A percentile compares a stretch with the other conserved stretches of the same genome.
Evolutionary conservation across 2,113 vertebrate species (phyloP).

Genomic region (Cyanoramphus novaezelandiae): DNA sequence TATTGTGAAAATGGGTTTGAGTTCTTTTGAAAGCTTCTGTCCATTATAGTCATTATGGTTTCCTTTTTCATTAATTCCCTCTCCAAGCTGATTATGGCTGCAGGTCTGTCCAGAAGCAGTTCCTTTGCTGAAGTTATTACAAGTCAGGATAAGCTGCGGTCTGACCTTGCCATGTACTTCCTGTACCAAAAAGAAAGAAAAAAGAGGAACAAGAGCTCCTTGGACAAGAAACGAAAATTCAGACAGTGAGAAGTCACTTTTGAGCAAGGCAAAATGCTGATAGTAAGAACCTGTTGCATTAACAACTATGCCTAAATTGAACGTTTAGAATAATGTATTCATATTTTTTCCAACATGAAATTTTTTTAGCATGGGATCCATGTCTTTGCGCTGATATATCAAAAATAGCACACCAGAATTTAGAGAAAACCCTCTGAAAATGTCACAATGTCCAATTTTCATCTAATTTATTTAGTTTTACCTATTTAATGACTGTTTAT

Average conservation of each 20-base stretch:
- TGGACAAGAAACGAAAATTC: background rate
- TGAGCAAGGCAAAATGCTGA: background rate
- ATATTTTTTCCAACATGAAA: background rate
- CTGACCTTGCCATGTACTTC: background rate
- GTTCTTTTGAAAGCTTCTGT: background rate
- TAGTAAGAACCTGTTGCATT: background rate
- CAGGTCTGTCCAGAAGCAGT: background rate
- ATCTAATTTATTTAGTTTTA: background rate
- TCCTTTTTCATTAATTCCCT: background rate
- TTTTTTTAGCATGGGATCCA: background rate
- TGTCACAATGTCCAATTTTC: background rate
- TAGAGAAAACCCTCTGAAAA: background rate
- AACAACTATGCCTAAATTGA: background rate
- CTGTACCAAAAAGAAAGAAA: background rate
- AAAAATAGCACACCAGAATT: background rate
- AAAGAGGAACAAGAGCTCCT: background rate
- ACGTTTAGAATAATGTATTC: background rate
- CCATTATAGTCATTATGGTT: background rate
- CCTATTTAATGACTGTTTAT: background rate
- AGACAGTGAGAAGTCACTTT: background rate
- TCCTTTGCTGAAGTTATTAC: background rate
- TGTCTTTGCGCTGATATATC: background rate
- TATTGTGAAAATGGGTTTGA: background rate
- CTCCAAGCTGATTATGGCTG: background rate
- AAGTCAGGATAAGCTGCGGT: background rate